These are phyloP conservation scores for Itoplectis maculator DNA, from an alignment of 2,888 invertebrate genomes.

Conservation along the genomic window DNA sequence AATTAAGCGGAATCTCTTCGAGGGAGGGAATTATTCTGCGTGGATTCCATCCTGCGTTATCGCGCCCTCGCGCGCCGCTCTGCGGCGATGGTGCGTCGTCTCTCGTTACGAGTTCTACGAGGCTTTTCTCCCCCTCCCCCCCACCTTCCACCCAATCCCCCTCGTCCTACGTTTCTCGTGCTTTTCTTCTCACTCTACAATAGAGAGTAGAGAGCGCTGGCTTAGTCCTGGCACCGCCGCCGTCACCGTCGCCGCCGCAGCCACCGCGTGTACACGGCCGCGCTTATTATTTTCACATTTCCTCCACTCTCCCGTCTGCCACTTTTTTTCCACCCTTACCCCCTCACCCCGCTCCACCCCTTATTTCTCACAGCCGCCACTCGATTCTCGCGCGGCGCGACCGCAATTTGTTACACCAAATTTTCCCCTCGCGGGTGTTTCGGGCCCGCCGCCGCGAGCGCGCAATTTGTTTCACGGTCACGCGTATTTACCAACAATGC, in stretches of 20 bases:
- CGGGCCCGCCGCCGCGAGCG: no score
- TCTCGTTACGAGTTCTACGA: conserved; percentile 45
- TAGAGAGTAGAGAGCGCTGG: neutral
- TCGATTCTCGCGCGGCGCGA: neutral
- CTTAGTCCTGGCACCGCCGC: neutral
- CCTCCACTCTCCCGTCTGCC: conserved; percentile 33
- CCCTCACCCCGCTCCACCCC: neutral
- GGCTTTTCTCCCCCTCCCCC: conserved; percentile 9
- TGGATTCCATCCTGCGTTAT: conserved; percentile 66
- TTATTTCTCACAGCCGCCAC: neutral
- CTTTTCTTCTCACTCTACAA: conserved; percentile 27
- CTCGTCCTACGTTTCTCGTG: neutral
- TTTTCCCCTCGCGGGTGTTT: no score
- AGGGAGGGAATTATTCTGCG: conserved; percentile 68
- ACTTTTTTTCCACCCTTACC: conserved; percentile 3
- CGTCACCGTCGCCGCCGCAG: no score
- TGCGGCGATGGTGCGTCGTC: conserved; percentile 19
- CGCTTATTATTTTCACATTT: conserved; percentile 68
- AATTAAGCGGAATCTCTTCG: conserved; percentile 70
- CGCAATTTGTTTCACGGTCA: no score
- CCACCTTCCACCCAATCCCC: conserved; percentile 8
- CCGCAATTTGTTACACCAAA: no score
- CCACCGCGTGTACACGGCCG: conserved; percentile 57
- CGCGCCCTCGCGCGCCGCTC: conserved; percentile 43
- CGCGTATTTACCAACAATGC: no score